These are phyloP conservation scores for Sebastolobus altivelis DNA, from an alignment of 2,797 vertebrate species.

Conservation along the genomic window DNA sequence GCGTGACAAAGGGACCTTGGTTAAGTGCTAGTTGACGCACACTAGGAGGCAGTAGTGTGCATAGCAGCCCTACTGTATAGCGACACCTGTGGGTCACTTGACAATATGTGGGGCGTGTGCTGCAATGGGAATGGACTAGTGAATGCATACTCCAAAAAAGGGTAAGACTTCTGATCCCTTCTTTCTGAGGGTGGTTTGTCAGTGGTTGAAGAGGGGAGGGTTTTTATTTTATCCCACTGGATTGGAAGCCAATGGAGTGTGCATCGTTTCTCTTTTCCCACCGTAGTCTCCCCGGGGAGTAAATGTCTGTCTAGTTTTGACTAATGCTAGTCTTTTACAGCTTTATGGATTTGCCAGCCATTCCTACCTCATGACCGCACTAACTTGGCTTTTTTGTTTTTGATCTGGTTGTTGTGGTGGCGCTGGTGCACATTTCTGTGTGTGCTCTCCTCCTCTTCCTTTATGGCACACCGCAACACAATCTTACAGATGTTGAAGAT, in stretches of 20 bases:
- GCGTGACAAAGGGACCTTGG: constrained; percentile 87
- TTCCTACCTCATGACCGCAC: constrained; percentile 81
- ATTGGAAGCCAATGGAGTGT: constrained; percentile 80
- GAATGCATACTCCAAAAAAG: constrained; percentile 91
- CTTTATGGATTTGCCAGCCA: constrained; percentile 36
- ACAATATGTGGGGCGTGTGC: constrained; percentile 91
- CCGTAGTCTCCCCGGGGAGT: constrained; percentile 87
- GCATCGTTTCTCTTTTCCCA: constrained; percentile 87
- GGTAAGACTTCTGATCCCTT: constrained; percentile 89
- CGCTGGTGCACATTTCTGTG: constrained; percentile 88
- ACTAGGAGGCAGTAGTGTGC: constrained; percentile 91
- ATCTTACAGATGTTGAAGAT: constrained; percentile 99
- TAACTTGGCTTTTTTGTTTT: constrained; percentile 92
- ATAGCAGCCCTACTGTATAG: constrained; percentile 91
- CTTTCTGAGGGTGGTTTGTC: constrained; percentile 80
- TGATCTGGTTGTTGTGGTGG: constrained; percentile 99
- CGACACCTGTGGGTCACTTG: constrained; percentile 93
- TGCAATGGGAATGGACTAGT: constrained; percentile 94
- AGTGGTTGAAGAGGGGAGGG: constrained; percentile 79
- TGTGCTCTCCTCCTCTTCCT: constrained; percentile 83
- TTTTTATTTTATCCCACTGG: constrained; percentile 72
- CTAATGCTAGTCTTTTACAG: constrained; percentile 55
- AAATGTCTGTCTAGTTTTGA: constrained; percentile 54
- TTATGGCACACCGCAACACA: constrained; percentile 90
- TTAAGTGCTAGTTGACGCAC: constrained; percentile 88